Evolutionary conservation across 2,888 invertebrate genomes (phyloP).

Genomic region (Artemia sinica): DNA sequence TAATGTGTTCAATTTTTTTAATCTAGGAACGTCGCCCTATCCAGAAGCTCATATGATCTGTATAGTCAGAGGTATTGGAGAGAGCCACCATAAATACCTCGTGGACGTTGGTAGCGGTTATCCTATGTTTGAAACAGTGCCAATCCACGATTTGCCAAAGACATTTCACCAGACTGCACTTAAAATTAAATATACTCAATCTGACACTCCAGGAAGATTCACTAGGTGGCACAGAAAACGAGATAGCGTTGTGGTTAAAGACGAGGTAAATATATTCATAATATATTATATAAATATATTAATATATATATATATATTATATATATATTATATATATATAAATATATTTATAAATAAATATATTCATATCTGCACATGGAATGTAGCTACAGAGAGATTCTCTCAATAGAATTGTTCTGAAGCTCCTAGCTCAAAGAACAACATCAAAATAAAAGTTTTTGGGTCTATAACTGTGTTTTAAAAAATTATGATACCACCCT

Average conservation of each 20-base stretch:
- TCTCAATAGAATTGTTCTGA: too few species aligned
- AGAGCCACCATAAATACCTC: conserved; percentile 15
- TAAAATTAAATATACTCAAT: conserved; percentile 11
- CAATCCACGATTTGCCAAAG: conserved; percentile 16
- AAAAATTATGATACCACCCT: too few species aligned
- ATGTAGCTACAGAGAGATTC: too few species aligned
- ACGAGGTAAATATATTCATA: background rate
- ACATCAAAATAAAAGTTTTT: too few species aligned
- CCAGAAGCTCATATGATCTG: conserved; percentile 18
- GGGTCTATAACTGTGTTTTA: too few species aligned
- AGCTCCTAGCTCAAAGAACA: too few species aligned
- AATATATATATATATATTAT: too few species aligned
- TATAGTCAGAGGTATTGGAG: conserved; percentile 15
- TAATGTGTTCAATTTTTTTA: background rate
- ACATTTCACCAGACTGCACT: conserved; percentile 5
- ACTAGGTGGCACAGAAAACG: background rate
- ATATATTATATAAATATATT: background rate
- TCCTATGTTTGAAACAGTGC: conserved; percentile 16
- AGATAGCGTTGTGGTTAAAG: background rate
- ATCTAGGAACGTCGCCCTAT: background rate
- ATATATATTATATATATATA: too few species aligned
- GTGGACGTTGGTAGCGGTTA: conserved; percentile 17
- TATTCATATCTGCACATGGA: too few species aligned
- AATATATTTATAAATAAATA: too few species aligned
- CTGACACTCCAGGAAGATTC: background rate